Evolutionary conservation across 2,797 vertebrate genomes (phyloP).

Genomic region (Clamator glandarius): DNA sequence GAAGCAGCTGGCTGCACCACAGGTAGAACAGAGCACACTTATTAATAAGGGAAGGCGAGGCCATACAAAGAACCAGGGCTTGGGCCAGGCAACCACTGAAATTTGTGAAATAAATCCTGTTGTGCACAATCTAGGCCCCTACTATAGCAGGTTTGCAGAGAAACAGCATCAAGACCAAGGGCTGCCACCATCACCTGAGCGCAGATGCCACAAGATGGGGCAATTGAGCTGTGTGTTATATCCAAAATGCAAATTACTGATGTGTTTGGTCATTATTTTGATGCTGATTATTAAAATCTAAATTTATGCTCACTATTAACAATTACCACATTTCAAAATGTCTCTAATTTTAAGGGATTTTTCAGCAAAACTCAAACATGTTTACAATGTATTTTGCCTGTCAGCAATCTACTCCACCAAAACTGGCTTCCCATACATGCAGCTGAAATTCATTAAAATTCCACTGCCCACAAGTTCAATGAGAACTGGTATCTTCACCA

Average conservation of each 20-base stretch:
- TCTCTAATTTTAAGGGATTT: background rate
- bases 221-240: background rate
- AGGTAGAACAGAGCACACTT: background rate
- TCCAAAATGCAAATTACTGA: background rate
- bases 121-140: background rate
- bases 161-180: background rate
- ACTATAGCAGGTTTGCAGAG: background rate
- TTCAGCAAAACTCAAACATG: background rate
- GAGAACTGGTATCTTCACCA: background rate
- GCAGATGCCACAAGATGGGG: background rate
- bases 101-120: background rate
- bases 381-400: background rate
- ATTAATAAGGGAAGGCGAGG: background rate
- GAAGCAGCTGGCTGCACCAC: background rate
- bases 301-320: background rate
- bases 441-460: background rate
- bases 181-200: background rate
- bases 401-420: background rate
- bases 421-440: background rate
- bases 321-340: background rate
- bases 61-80: background rate
- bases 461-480: background rate
- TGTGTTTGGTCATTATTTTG: background rate
- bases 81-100: background rate
- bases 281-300: background rate